Evolutionary conservation across 2,113 vertebrate species (phyloP).

Genomic region (Tautogolabrus adspersus): DNA sequence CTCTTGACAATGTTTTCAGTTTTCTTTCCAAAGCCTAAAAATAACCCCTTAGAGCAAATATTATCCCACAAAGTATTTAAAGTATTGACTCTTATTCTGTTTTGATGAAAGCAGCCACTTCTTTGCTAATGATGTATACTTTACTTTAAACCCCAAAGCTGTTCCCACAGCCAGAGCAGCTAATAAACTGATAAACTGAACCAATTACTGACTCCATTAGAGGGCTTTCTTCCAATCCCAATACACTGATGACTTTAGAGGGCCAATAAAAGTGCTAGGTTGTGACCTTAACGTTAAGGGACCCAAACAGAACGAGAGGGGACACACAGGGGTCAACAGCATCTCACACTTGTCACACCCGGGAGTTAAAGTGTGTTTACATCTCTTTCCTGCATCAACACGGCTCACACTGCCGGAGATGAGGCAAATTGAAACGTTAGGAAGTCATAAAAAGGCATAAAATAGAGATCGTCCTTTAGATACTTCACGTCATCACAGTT

Average conservation of each 20-base stretch:
- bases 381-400: constrained; percentile 43
- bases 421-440: constrained; percentile 14
- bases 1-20: neutral
- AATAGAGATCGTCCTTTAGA: too few relatives aligned
- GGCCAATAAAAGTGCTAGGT: constrained; percentile 80
- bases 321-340: constrained; percentile 77
- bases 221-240: constrained; percentile 72
- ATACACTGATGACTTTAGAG: constrained; percentile 79
- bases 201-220: constrained; percentile 85
- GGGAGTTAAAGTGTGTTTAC: constrained; percentile 73
- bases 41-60: too few relatives aligned
- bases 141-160: constrained; percentile 60
- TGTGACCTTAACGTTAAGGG: constrained; percentile 72
- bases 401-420: neutral
- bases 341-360: constrained; percentile 72
- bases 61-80: too few relatives aligned
- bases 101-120: neutral
- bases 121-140: constrained; percentile 59
- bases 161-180: constrained; percentile 68
- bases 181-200: constrained; percentile 80
- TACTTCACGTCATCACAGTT: too few relatives aligned
- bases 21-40: neutral
- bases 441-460: too few relatives aligned
- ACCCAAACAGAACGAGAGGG: constrained; percentile 65
- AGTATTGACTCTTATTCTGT: neutral